phyloP scores from a whole-genome alignment of 2,113 vertebrate genomes.

The Platysteira castanea region DNA sequence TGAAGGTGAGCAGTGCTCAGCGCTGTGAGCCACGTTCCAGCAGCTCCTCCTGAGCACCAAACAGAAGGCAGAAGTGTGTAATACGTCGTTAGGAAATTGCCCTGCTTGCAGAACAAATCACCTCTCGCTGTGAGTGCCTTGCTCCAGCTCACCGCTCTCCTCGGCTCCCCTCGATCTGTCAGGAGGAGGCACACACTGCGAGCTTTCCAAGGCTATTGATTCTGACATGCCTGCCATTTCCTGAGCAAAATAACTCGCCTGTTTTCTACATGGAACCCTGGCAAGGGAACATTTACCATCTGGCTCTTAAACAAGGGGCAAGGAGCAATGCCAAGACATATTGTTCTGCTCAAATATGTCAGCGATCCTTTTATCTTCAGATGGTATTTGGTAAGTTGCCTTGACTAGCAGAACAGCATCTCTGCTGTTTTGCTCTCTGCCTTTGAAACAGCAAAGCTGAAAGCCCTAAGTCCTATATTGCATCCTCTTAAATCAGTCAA shows the following conservation, averaged over 20 bases:
- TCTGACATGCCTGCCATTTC: conserved; percentile 30
- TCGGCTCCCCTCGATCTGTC: background rate
- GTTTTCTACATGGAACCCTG: background rate
- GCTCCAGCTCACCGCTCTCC: background rate
- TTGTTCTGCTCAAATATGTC: conserved; percentile 5
- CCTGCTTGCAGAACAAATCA: background rate
- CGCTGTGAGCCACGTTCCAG: background rate
- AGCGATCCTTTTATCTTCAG: background rate
- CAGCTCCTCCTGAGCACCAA: background rate
- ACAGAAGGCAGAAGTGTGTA: background rate
- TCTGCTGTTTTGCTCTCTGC: background rate
- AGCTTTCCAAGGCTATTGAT: conserved; percentile 18
- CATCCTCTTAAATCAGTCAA: background rate
- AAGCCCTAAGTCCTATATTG: background rate
- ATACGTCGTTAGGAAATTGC: background rate
- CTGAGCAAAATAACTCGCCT: conserved; percentile 1
- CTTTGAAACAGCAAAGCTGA: background rate
- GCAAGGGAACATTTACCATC: conserved; percentile 32
- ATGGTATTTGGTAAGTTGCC: background rate
- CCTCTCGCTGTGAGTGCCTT: background rate
- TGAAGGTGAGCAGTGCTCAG: background rate
- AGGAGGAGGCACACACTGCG: background rate
- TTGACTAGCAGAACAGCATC: conserved; percentile 3
- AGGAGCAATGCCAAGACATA: conserved; percentile 21
- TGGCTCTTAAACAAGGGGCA: conserved; percentile 37